Evolutionary conservation across 2,113 vertebrate species (phyloP).

Genomic region (Leptosomus discolor): DNA sequence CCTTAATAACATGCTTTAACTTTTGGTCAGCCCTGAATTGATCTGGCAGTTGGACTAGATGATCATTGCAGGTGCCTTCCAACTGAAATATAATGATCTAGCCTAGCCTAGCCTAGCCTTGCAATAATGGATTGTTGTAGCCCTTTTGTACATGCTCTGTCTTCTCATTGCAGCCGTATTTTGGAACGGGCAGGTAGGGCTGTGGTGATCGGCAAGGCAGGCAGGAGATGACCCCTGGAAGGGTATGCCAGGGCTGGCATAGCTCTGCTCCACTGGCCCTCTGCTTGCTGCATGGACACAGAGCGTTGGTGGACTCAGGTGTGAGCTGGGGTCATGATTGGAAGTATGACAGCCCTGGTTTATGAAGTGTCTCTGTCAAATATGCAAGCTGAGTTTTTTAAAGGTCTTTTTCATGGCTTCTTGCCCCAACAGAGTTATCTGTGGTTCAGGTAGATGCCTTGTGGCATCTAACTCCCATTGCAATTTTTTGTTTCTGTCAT

Average conservation of each 20-base stretch:
- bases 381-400: not conserved
- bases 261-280: not conserved
- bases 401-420: not conserved
- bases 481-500: not conserved
- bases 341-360: not conserved
- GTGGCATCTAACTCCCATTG: not conserved
- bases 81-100: not conserved
- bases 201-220: not conserved
- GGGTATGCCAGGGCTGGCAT: not conserved
- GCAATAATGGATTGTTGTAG: not conserved
- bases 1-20: not conserved
- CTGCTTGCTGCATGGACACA: accelerated
- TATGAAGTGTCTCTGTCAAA: not conserved
- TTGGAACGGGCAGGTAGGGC: not conserved
- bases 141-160: not conserved
- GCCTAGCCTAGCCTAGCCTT: not conserved
- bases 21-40: not conserved
- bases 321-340: not conserved
- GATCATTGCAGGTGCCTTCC: not conserved
- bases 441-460: not conserved
- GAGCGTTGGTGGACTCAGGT: accelerated
- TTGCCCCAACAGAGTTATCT: not conserved
- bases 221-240: not conserved
- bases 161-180: accelerated
- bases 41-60: not conserved